Percentiles rank a stretch among this genome's conserved stretches.
Conservation (phyloP, 2,113 vertebrate species). For the Alethe diademata region DNA sequence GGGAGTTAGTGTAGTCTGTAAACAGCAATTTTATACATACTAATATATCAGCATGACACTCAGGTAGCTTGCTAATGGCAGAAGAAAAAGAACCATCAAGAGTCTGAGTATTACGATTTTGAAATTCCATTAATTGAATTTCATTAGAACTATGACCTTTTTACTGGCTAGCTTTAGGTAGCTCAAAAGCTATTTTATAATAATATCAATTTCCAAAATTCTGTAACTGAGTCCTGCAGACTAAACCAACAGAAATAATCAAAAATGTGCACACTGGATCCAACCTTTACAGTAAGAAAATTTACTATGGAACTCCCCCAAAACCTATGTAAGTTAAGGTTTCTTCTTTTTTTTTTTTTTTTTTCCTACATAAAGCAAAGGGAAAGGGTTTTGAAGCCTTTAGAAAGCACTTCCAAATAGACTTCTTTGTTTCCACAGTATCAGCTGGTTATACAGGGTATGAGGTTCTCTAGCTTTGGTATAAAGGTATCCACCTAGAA, state of each 20-base stretch:
- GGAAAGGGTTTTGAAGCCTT: not conserved
- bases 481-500: conserved; percentile 1
- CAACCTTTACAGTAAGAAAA: not conserved
- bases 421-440: not conserved
- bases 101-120: not conserved
- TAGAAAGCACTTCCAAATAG: not conserved
- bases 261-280: not conserved
- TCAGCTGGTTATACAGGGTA: not conserved
- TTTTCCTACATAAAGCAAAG: not conserved
- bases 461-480: not conserved
- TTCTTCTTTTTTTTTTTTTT: not conserved
- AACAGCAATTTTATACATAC: not conserved
- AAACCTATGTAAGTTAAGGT: not conserved
- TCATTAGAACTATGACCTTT: not conserved
- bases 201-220: not conserved
- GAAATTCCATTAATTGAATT: not conserved
- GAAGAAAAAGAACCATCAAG: not conserved
- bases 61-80: not conserved
- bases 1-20: not conserved
- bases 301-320: not conserved
- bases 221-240: not conserved
- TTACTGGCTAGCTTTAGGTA: not conserved
- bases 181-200: not conserved
- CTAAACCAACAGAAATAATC: not conserved
- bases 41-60: not conserved